Evolutionary conservation across 2,113 vertebrate genomes (phyloP).

Genomic region (Pachycephala philippinensis): DNA sequence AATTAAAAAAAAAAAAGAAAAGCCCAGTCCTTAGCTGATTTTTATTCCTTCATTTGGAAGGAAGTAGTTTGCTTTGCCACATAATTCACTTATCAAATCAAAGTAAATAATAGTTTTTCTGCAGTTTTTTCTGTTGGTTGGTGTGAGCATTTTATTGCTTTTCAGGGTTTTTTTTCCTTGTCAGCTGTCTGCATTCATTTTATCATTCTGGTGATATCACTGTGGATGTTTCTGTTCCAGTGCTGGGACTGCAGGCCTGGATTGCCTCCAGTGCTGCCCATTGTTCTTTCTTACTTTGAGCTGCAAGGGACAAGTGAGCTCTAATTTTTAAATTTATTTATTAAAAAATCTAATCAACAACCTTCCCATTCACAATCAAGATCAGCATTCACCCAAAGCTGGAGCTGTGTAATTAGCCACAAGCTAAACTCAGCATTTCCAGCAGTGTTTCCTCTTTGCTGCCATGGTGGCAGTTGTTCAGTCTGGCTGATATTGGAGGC

Average conservation of each 20-base stretch:
- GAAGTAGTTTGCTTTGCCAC: neutral
- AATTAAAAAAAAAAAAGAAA: neutral
- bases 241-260: slow-evolving; percentile 1
- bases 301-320: slow-evolving; percentile 5
- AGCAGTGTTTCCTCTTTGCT: neutral
- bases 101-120: neutral
- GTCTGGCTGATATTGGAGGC: neutral
- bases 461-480: neutral
- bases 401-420: neutral
- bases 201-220: neutral
- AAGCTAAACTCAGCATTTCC: neutral
- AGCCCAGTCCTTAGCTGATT: neutral
- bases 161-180: neutral
- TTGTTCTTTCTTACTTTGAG: slow-evolving; percentile 5
- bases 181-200: neutral
- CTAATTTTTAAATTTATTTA: slow-evolving; percentile 49
- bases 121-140: neutral
- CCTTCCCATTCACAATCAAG: slow-evolving; percentile 2
- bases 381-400: neutral
- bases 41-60: neutral
- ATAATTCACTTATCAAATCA: neutral
- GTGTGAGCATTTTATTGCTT: neutral
- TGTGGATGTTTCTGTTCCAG: neutral
- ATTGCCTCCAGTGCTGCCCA: slow-evolving; percentile 14
- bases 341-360: slow-evolving; percentile 13